Evolutionary conservation across 2,888 invertebrate genomes (phyloP), one percentile per base, ranked within the genome.

Genomic region (Nomada fabriciana): DNA sequence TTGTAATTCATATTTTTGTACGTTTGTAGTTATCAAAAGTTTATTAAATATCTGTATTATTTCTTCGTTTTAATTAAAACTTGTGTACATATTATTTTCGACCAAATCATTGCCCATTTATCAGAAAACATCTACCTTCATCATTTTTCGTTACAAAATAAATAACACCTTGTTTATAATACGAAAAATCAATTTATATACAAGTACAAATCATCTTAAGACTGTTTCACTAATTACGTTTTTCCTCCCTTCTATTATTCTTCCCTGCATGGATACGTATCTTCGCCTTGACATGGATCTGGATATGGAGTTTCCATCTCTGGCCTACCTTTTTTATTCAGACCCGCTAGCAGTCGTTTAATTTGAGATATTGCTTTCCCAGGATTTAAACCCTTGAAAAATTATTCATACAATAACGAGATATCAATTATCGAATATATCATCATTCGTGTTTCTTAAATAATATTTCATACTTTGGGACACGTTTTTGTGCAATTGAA

Each of bases 301-400:
- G 89, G 94, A 79, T 96, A 95, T 7, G 96, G 95, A 0, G 97
- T 96, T 85, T 97, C 96, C 93, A 97, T 91, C 60, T 96, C 96
- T 0, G 98, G 97, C 52, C 94, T 94, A 68, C 96, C 96, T 93
- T 98, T 98, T 92, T 96, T 96, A 0, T 96, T 96, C 80, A 98
- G 94, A 70, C 98, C 98, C 2, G 97, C 96, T 63, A 99, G 94
- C 82, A 99, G 94, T 90, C 97, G 98, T 95, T 99, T 99, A 91
- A 99, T 96, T 94, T 98, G 97, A 25, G 98, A 98, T 93, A 99
- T 98, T 11, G 99, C 98, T 91, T 96, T 96, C 7, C 98, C 99
- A 10, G 99, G 99, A 95, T 99, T 99, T 90, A 99, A 94, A 13
- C 98, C 98, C 96, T 97, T 90, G 94, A 83, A 53, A 18, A 47